These are phyloP conservation scores for Merops nubicus DNA, from an alignment of 2,113 vertebrate species.

Conservation along the genomic window DNA sequence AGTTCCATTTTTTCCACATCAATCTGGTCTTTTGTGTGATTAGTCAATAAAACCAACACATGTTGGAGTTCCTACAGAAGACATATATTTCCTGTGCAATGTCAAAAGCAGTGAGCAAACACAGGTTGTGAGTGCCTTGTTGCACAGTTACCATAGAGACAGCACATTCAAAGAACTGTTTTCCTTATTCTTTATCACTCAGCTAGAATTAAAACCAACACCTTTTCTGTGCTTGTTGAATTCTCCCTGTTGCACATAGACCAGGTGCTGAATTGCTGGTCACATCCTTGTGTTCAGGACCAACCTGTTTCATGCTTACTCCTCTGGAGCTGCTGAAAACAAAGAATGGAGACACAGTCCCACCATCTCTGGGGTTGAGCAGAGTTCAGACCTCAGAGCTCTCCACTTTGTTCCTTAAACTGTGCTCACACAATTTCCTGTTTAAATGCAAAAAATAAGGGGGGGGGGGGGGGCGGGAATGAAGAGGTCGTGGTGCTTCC, in stretches of 20 bases:
- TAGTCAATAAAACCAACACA: background rate
- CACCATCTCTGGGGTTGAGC: background rate
- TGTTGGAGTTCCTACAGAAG: background rate
- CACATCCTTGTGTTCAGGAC: no score
- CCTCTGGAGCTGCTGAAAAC: background rate
- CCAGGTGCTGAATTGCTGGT: background rate
- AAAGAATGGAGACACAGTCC: background rate
- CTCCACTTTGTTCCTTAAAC: background rate
- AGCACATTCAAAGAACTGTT: background rate
- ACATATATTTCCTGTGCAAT: background rate
- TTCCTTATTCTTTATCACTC: background rate
- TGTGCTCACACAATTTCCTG: background rate
- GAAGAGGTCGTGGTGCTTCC: background rate
- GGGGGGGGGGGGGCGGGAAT: background rate
- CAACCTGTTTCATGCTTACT: fast-evolving
- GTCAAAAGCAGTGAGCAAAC: background rate
- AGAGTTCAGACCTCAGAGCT: background rate
- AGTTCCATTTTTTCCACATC: background rate
- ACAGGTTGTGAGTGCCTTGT: background rate
- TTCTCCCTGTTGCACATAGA: background rate
- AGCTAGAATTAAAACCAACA: background rate
- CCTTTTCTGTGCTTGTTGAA: background rate
- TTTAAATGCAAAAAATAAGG: background rate
- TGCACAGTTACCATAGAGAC: slow-evolving; percentile 18
- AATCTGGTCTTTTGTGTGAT: background rate